Base-by-base conservation (phyloP, 2,797 vertebrate genomes). In the Enteromius fasciolatus region DNA sequence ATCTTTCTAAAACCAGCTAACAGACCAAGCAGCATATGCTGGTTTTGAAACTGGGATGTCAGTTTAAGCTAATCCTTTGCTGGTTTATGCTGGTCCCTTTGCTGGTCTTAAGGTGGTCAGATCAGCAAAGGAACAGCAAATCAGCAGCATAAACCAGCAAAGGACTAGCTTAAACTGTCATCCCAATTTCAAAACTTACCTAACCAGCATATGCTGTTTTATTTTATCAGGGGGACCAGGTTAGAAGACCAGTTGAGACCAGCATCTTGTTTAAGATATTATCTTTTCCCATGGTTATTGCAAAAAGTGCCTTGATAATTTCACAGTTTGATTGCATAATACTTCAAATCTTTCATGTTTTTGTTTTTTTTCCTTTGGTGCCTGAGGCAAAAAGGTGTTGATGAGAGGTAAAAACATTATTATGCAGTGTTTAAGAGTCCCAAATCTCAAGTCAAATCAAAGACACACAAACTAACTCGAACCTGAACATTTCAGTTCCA, bases 381-480 rank as follows among this genome's bases (percentile, higher is more conserved):
- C 4, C 11, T 39, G 25, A 17, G 9, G 3, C n/a, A 17, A 75
- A 14, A 3, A 4, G 25, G 44, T 12, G 25, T 18, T 31, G 20
- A 25, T 23, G 20, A n/a, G 2, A 59, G 36, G n/a, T 12, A 81
- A 44, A 73, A 63, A 48, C 68, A 23, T 72, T 70, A 70, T 70
- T 72, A 28, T 3, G 39, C 39, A 72, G 48, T 63, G 67, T 80
- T 59, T 28, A 4, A n/a, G 36, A 31, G 41, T 64, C 20, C 20
- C 20, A 46, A 50, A 54, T 18, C 15, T 15, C 11, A 14, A 44
- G 17, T 23, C 39, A 81, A 73, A 79, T 18, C 44, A 81, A 5
- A 36, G 8, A 41, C 76, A 48, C 50, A 28, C 28, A 61, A n/a
- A 63, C 9, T 23, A 46, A 61, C 23, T 3, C 0, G 9, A 39